Evolutionary conservation across 1,140 invertebrate species (phyloP), one percentile per base, ranked within the genome.

Genomic region (Limonius californicus): DNA sequence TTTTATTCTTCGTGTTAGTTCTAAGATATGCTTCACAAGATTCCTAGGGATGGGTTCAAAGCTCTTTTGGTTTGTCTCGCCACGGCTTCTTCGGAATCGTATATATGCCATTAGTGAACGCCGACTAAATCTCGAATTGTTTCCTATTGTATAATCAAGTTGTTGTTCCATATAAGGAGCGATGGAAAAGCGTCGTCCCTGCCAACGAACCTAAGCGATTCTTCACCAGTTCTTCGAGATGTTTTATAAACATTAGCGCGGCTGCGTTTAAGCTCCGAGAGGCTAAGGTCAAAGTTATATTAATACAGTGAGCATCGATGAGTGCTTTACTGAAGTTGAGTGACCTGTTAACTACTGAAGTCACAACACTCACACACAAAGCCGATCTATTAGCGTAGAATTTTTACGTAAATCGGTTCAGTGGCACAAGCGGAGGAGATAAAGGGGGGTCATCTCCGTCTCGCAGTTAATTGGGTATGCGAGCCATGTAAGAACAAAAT

Each of bases 101-200:
- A n/a, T 27, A 9, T 27, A 27, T 27, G 3, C 23, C 23, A 27
- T 27, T 27, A 39, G n/a, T 14, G 35, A 39, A 39, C 35, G 35
- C 11, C 35, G 35, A 39, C 35, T 39, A 39, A 39, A 39, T 39
- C 35, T 12, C 35, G n/a, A 14, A n/a, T 11, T 39, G n/a, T 39
- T 39, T 39, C 35, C 35, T 39, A 39, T 39, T 39, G 35, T 39
- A 39, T 39, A 39, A 39, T 39, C 35, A 39, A 39, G 35, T 39
- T 39, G 35, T 39, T 39, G 35, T 1, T 12, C 35, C 35, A 2
- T 39, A 39, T 39, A 39, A 12, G 35, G 35, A 39, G 2, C n/a
- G 35, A 39, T 39, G 35, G n/a, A 39, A 14, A 39, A 39, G 35
- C 35, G n/a, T 12, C 11, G 8, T 2, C 35, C 7, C n/a, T 39